Percentiles rank a stretch among this genome's conserved stretches.
phyloP scores from a whole-genome alignment of 2,113 vertebrate genomes.

The Aphelocoma coerulescens region DNA sequence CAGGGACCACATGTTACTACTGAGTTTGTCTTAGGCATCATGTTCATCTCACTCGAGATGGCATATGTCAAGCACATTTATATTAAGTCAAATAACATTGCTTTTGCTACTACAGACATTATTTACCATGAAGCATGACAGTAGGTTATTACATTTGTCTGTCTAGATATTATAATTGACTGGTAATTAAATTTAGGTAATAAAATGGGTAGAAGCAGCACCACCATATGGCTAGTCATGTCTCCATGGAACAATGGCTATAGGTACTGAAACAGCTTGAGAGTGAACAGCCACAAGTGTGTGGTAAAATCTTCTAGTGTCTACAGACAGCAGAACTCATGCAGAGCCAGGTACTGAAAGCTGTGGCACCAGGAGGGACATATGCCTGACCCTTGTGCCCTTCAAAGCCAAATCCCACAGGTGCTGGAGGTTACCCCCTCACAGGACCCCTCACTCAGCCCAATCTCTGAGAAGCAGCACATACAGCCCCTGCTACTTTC shows the following conservation, averaged over 20 bases:
- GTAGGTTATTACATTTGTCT: not conserved
- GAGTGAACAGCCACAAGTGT: not conserved
- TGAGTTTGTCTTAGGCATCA: not conserved
- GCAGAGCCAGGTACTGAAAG: not conserved
- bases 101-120: not conserved
- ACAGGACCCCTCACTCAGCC: not conserved
- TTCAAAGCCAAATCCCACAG: not conserved
- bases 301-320: not conserved
- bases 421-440: not conserved
- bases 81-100: not conserved
- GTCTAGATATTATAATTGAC: not conserved
- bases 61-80: not conserved
- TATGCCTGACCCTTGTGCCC: not conserved
- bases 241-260: not conserved
- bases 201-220: not conserved
- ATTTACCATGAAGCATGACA: not conserved
- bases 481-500: not conserved
- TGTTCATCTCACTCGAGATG: not conserved
- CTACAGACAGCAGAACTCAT: not conserved
- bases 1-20: not conserved
- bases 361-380: not conserved
- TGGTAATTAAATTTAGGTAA: conserved; percentile 17
- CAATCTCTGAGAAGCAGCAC: not conserved
- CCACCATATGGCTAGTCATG: not conserved
- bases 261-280: not conserved